These are phyloP conservation scores for Saxicola maurus DNA, from an alignment of 2,797 vertebrate species.

Conservation along the genomic window DNA sequence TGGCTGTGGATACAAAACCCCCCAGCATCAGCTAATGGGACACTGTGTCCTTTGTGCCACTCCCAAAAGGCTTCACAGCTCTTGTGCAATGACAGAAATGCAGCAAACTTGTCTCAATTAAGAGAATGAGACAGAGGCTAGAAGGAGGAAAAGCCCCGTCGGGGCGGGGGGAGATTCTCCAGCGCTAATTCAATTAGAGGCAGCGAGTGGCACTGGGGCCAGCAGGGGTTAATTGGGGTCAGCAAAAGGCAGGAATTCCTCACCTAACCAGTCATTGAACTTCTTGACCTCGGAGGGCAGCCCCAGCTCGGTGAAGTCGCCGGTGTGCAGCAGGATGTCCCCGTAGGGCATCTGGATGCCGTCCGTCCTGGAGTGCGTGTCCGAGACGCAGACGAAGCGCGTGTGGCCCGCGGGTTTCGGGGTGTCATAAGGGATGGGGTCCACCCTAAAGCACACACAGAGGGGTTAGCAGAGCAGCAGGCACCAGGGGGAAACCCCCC, in stretches of 20 bases:
- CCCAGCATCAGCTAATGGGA: not conserved
- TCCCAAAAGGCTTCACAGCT: not conserved
- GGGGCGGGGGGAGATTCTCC: slow-evolving; percentile 39
- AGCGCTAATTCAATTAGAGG: slow-evolving; percentile 80
- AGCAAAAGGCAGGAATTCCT: slow-evolving; percentile 78
- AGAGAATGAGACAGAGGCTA: slow-evolving; percentile 62
- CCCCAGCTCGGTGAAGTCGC: slow-evolving; percentile 97
- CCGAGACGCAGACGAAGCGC: slow-evolving; percentile 94
- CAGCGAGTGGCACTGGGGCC: slow-evolving; percentile 73
- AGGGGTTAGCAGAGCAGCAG: slow-evolving; percentile 19
- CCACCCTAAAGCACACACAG: slow-evolving; percentile 82
- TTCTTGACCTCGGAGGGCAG: slow-evolving; percentile 98
- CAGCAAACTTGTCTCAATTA: slow-evolving; percentile 70
- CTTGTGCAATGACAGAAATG: slow-evolving; percentile 3
- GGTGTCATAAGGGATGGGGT: slow-evolving; percentile 93
- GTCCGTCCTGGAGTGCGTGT: slow-evolving; percentile 97
- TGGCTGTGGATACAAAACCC: not conserved
- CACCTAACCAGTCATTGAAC: slow-evolving; percentile 99
- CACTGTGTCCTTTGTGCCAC: not conserved
- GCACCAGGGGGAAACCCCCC: not conserved
- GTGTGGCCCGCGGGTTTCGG: slow-evolving; percentile 95
- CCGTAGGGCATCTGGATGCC: slow-evolving; percentile 99
- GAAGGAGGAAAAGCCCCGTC: not conserved
- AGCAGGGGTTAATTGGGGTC: slow-evolving; percentile 81
- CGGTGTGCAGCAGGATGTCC: slow-evolving; percentile 95